Percentiles rank a stretch among this genome's conserved stretches.
Evolutionary conservation across 30 jellyfish, hydroid and myxozoan species (phyloP).

Genomic region (Pseudorhiza aurosa): DNA sequence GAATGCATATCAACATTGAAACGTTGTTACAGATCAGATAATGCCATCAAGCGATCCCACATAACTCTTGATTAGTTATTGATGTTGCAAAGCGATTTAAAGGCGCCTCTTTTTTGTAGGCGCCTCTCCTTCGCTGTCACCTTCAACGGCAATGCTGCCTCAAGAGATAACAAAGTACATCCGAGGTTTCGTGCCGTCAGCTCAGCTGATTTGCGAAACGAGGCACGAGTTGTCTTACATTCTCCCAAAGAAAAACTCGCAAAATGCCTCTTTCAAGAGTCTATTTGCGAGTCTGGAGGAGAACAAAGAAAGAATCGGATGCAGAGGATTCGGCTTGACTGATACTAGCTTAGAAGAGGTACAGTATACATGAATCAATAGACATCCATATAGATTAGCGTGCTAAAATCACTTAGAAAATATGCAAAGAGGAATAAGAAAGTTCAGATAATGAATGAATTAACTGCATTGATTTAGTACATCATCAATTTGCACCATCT

Average conservation of each 20-base stretch:
- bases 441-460: no score
- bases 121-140: conserved; percentile 39
- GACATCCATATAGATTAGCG: no score
- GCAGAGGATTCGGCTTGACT: conserved; percentile 86
- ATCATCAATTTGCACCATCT: no score
- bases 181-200: conserved; percentile 75
- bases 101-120: background rate
- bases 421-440: no score
- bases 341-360: conserved; percentile 98
- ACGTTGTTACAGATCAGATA: no score
- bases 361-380: no score
- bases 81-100: background rate
- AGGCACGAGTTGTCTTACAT: conserved; percentile 85
- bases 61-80: no score
- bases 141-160: background rate
- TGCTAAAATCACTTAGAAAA: no score
- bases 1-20: no score
- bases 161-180: conserved; percentile 80
- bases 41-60: no score
- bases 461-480: no score
- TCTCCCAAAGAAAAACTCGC: conserved; percentile 77
- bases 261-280: conserved; percentile 48
- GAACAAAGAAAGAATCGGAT: conserved; percentile 63
- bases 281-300: conserved; percentile 77
- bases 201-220: conserved; percentile 91